Conservation (phyloP, 2,888 invertebrate species). For the Ormyrus pomaceus region DNA sequence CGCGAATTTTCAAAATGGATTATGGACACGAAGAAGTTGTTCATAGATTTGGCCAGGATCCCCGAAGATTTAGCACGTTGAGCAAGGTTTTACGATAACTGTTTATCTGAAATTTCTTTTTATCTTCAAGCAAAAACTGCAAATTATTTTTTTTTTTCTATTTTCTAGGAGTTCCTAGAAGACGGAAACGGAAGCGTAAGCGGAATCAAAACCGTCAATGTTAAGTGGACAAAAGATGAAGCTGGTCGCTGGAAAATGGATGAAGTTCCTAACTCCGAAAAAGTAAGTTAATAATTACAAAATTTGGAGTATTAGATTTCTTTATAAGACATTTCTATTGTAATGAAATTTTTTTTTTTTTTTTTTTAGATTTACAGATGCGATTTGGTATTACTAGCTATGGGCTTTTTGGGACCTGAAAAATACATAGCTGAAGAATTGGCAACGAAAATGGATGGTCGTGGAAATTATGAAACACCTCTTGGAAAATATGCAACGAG, state of each 20-base stretch:
- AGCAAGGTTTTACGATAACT: slow-evolving; percentile 81
- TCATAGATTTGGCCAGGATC: slow-evolving; percentile 90
- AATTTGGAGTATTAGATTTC: not conserved
- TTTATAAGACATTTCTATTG: too few species aligned
- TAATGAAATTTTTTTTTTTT: too few species aligned
- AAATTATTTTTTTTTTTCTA: not conserved
- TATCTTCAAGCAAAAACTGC: too few species aligned
- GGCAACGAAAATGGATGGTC: slow-evolving; percentile 88
- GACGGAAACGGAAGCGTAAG: slow-evolving; percentile 92
- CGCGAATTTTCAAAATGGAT: slow-evolving; percentile 95
- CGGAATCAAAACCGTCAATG: slow-evolving; percentile 92
- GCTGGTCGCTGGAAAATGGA: slow-evolving; percentile 96
- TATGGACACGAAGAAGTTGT: slow-evolving; percentile 97
- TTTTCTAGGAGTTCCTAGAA: slow-evolving; percentile 87
- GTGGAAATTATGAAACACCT: slow-evolving; percentile 93
- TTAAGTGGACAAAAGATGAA: slow-evolving; percentile 95
- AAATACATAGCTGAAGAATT: slow-evolving; percentile 89
- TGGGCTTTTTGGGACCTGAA: slow-evolving; percentile 99
- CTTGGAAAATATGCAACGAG: slow-evolving; percentile 87
- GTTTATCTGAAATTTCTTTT: too few species aligned
- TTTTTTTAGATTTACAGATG: slow-evolving; percentile 83
- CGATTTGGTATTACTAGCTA: slow-evolving; percentile 95
- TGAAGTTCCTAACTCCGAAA: slow-evolving; percentile 88
- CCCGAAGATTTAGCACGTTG: slow-evolving; percentile 93
- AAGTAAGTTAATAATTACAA: slow-evolving; percentile 70